Evolutionary conservation across 2,113 vertebrate genomes (phyloP), one percentile per base, ranked within the genome.

Genomic region (Mormoops blainvillei): DNA sequence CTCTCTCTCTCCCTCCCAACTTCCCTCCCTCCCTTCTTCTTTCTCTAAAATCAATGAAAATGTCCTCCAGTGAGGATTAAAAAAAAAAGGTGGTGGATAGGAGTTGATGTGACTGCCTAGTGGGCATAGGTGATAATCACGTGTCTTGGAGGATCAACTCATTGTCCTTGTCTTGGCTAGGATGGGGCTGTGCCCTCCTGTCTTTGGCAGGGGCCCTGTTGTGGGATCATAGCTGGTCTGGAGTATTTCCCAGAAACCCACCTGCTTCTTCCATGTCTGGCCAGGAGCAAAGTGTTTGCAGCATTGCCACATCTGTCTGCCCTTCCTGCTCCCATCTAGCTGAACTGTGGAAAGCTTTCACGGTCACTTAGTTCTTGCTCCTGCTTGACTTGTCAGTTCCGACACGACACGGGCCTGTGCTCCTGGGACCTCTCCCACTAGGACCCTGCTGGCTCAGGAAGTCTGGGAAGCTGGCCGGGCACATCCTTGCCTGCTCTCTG

Each of bases 61-160:
- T 52, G 13, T 52, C 50, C 50, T 52, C 50, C 8, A 52, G 14
- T 52, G 13, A 14, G 50, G 50, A 52, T 52, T 52, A 14, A 52
- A 52, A 52, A 52, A 52, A 52, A 52, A 52, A 14, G 50, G 50
- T 52, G 50, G 14, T 12, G 13, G 50, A 52, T 12, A 52, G 50
- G 50, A 52, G 50, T 52, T 52, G 50, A 52, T 52, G 38, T 70
- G 83, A 78, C 38, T 31, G 5, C 43, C 2, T 15, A 65, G 36
- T 1, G 0, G 36, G n/a, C 4, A 2, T 13, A 76, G n/a, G 14
- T 0, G 3, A 36, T 16, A 14, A 50, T 48, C 26, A 33, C 0
- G 9, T 16, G 41, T 19, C 52, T 14, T 1, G 50, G 9, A 68
- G 12, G n/a, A 33, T 31, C 11, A 18, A 14, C 0, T 11, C 38